These are phyloP conservation scores for Gortyna flavago DNA, from an alignment of 2,888 invertebrate species.

Conservation along the genomic window DNA sequence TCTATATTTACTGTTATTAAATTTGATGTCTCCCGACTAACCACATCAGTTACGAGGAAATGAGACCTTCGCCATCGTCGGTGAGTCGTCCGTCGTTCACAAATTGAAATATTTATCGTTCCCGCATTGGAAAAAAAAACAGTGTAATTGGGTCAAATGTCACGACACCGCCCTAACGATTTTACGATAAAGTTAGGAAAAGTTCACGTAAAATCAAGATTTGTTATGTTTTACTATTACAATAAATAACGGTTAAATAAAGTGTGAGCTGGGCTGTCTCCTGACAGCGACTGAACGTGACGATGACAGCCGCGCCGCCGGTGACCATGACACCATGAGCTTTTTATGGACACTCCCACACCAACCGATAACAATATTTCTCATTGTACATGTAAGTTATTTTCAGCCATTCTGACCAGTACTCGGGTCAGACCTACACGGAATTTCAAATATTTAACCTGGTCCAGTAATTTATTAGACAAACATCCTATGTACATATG, in stretches of 20 bases:
- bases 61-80: constrained; percentile 35
- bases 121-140: constrained; percentile 47
- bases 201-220: constrained; percentile 50
- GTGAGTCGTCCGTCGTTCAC: constrained; percentile 36
- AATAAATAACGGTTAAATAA: constrained; percentile 58
- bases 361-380: constrained; percentile 44
- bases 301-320: constrained; percentile 67
- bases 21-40: constrained; percentile 37
- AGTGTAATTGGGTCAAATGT: constrained; percentile 67
- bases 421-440: background rate
- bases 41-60: constrained; percentile 48
- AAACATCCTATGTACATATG: constrained; percentile 35
- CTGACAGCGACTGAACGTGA: constrained; percentile 76
- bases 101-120: constrained; percentile 67
- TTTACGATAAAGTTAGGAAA: constrained; percentile 53
- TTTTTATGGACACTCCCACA: constrained; percentile 74
- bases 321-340: constrained; percentile 74
- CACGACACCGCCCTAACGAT: constrained; percentile 54
- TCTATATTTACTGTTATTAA: constrained; percentile 21
- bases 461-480: constrained; percentile 28
- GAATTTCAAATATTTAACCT: constrained; percentile 22
- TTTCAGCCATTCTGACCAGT: constrained; percentile 15
- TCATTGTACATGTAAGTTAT: constrained; percentile 13
- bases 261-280: constrained; percentile 59
- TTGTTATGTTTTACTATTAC: constrained; percentile 52